phyloP scores from a whole-genome alignment of 2,113 vertebrate genomes.

The Vulpes ferrilata region DNA sequence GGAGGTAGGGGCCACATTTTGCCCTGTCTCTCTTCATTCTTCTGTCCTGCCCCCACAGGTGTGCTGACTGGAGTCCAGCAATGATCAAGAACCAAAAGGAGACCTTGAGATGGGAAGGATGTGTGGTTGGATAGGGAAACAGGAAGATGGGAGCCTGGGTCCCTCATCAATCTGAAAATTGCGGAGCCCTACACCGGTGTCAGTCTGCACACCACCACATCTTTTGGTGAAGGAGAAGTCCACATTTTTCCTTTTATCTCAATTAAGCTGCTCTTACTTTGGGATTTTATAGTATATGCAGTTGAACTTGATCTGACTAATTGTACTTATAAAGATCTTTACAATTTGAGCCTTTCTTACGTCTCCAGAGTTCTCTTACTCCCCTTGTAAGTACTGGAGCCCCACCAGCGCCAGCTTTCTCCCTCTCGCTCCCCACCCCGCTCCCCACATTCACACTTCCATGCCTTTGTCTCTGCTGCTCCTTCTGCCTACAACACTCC shows the following conservation, averaged over 20 bases:
- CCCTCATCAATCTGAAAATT: background rate
- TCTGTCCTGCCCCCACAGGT: background rate
- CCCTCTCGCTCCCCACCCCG: background rate
- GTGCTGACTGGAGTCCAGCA: background rate
- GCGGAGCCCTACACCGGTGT: no score
- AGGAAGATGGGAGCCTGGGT: background rate
- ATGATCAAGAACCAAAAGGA: background rate
- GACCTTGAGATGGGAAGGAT: background rate
- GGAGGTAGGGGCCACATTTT: background rate
- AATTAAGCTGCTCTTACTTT: background rate
- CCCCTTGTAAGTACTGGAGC: background rate
- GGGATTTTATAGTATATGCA: background rate
- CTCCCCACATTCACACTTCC: background rate
- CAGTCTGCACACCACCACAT: no score
- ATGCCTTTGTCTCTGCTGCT: background rate
- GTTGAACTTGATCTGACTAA: background rate
- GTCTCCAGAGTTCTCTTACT: background rate
- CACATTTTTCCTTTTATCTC: background rate
- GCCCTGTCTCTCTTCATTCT: background rate
- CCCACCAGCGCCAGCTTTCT: background rate
- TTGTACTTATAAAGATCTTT: background rate
- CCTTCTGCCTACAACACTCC: background rate
- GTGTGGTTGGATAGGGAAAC: background rate
- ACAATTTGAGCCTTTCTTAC: background rate
- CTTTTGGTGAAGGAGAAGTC: background rate